Conservation (phyloP, 1,140 invertebrate species). For the Pemphigus obesinymphae region DNA sequence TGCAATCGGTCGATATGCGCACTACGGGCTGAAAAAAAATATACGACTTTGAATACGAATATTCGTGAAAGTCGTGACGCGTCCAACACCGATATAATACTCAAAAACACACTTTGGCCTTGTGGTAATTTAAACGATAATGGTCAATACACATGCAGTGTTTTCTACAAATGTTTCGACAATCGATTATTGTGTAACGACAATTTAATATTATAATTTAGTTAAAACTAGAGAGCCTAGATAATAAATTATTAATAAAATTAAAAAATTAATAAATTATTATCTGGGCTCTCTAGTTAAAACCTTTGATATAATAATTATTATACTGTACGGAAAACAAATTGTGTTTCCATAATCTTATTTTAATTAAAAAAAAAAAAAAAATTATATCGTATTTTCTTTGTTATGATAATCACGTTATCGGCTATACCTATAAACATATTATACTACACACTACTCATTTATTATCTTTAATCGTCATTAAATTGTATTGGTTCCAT, state of each 20-base stretch:
- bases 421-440: not conserved
- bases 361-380: not conserved
- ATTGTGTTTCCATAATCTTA: not conserved
- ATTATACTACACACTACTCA: not conserved
- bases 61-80: constrained; percentile 17
- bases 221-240: too few relatives aligned
- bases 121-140: constrained; percentile 22
- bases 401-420: not conserved
- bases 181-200: not conserved
- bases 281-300: too few relatives aligned
- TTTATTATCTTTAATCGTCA: too few relatives aligned
- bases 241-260: too few relatives aligned
- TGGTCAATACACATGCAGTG: not conserved
- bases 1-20: not conserved
- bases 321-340: not conserved
- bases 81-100: not conserved
- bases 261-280: too few relatives aligned
- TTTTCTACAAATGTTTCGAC: not conserved
- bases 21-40: not conserved
- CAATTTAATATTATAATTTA: not conserved
- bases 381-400: not conserved
- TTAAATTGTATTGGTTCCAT: too few relatives aligned
- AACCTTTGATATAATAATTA: not conserved
- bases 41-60: not conserved
- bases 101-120: constrained; percentile 5